A percentile compares a stretch with the other conserved stretches of the same genome.
phyloP scores from a whole-genome alignment of 2,797 vertebrate genomes.

The Neoniphon sammara region DNA sequence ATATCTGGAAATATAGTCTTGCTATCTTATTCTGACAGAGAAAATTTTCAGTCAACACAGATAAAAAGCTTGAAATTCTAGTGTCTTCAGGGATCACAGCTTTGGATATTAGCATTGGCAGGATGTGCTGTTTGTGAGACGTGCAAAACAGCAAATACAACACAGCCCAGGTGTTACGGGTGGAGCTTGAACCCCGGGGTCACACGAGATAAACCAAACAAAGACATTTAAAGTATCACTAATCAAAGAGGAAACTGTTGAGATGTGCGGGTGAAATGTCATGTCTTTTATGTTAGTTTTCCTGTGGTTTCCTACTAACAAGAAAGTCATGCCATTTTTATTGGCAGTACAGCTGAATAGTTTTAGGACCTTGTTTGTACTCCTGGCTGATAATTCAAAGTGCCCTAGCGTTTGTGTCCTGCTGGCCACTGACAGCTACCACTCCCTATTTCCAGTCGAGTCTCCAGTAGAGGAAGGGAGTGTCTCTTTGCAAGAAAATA shows the following conservation, averaged over 20 bases:
- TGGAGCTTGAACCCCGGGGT: neutral
- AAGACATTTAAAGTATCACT: neutral
- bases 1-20: constrained; percentile 26
- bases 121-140: neutral
- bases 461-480: neutral
- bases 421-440: constrained; percentile 19
- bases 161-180: constrained; percentile 3
- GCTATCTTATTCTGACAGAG: constrained; percentile 40
- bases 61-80: neutral
- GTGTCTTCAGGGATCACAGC: neutral
- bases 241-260: constrained; percentile 4
- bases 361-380: constrained; percentile 3
- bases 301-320: constrained; percentile 20
- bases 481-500: constrained; percentile 15
- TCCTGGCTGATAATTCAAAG: constrained; percentile 47
- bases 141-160: neutral
- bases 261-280: neutral
- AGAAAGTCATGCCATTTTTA: constrained; percentile 28
- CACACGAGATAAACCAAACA: constrained; percentile 17
- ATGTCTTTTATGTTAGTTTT: constrained; percentile 10
- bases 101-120: neutral
- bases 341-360: constrained; percentile 36
- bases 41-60: constrained; percentile 37
- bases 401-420: constrained; percentile 36
- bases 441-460: neutral